Evolutionary conservation across 2,113 vertebrate genomes (phyloP), one percentile per base, ranked within the genome.

Genomic region (Sus scrofa): DNA sequence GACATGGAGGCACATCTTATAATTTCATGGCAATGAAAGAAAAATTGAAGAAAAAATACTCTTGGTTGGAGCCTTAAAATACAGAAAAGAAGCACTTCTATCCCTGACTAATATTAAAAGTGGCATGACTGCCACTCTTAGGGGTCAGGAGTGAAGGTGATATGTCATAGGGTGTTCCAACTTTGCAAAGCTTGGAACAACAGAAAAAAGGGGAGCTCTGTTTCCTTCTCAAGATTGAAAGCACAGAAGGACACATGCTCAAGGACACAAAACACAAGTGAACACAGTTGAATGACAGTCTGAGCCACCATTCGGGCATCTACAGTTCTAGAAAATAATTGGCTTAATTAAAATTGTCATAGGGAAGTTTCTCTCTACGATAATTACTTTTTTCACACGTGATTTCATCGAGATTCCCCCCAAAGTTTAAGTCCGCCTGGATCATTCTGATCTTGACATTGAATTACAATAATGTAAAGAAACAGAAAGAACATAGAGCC

Each of bases 311-410:
- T 6, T 9, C 60, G 32, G 67, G 58, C 68, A 94, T 32, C 58
- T 56, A 71, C 11, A 84, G 39, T 86, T 78, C 79, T 60, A 81
- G 73, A 90, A 97, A 95, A 85, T 85, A 71, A 91, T 54, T 83
- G 74, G 16, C 68, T 97, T 96, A 74, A 95, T 96, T 96, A 95
- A 93, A 97, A 97, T 12, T 87, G 92, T 91, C 96, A 81, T 37
- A 86, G 20, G 4, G 44, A 56, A 95, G 78, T 58, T 82, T 94
- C 86, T 82, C 54, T 96, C 89, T 24, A 37, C 82, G 91, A 89
- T 94, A 93, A 87, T 96, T 85, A 73, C 67, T 37, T 87, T 91
- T 92, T 86, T 13, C 77, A 91, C 63, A 63, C 73, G 70, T 90
- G 71, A 95, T 79, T 92, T 94, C 68, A 87, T 60, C 78, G 44